Base-by-base conservation (phyloP, 1,140 invertebrate genomes). In the Maconellicoccus hirsutus region DNA sequence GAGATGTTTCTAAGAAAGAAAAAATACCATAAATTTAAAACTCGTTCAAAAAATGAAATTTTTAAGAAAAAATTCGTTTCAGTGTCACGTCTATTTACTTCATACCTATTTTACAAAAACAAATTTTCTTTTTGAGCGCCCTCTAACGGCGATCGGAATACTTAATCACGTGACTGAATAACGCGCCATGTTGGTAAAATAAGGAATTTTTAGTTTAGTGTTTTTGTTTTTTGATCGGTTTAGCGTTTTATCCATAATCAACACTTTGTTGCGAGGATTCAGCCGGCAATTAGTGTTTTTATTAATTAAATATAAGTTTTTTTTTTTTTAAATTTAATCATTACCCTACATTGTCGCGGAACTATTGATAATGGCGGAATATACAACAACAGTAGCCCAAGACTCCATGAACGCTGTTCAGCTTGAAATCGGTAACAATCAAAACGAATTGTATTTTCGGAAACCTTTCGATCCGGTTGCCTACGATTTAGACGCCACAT, bases 391-490 rank as follows among this genome's bases (percentile, higher is more conserved):
- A 69, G 87, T 88, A 75, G 83, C 82, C 75, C 87, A 89, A 78
- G 89, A 91, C 81, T 84, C 86, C 74, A 81, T 91, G 77, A 84
- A 88, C 79, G 86, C 88, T 75, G 89, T 89, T 73, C 89, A 92
- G 78, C 81, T 94, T 76, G 92, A 93, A 80, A 84, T 94, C 75
- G 86, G 88, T 76, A 88, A 86, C 75, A 91, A 90, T 84, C 86
- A 88, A 72, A 90, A 90, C 79, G 84, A 88, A 70, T 80, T 91
- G 76, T 88, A 90, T 59, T 78, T 93, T 76, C 87, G 92, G 75
- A 86, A 92, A 78, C 93, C 93, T 75, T 98, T 98, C 80, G 94
- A 98, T 82, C 95, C 95, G 74, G 88, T 90, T 75, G 91, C 91
- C 77, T 93, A 97, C 83, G 94, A 97, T 80, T 86, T 98, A 81